These are phyloP conservation scores for Buceros bicornis DNA, from an alignment of 2,797 vertebrate genomes.

Conservation along the genomic window DNA sequence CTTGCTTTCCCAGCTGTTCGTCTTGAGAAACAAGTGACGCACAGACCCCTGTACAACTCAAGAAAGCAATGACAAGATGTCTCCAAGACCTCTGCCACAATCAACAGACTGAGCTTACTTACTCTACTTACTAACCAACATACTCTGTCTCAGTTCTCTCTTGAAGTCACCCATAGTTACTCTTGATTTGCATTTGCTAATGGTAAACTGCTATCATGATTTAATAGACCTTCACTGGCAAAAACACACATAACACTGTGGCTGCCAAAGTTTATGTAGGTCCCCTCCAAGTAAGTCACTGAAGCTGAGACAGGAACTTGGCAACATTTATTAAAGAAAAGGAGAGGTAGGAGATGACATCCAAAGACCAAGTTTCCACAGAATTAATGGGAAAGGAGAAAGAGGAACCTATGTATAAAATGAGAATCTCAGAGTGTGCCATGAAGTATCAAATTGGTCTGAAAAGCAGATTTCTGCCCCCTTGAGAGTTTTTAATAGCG, in stretches of 20 bases:
- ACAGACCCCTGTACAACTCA: not conserved
- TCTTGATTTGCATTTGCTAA: not conserved
- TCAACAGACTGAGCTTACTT: not conserved
- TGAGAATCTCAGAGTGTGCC: not conserved
- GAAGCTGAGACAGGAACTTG: not conserved
- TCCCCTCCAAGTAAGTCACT: not conserved
- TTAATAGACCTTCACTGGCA: not conserved
- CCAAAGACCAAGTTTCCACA: not conserved
- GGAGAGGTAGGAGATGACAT: not conserved
- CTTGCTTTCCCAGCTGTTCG: not conserved
- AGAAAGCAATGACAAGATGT: not conserved
- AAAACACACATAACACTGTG: not conserved
- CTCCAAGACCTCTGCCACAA: not conserved
- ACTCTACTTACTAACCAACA: no score
- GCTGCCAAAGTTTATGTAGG: not conserved
- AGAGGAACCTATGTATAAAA: not conserved
- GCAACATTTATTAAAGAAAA: not conserved
- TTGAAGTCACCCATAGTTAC: not conserved
- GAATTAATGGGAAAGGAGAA: not conserved
- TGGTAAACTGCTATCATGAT: not conserved
- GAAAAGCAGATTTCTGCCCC: constrained; percentile 44
- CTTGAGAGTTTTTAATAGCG: constrained; percentile 24
- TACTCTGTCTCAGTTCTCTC: not conserved
- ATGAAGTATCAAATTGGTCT: not conserved
- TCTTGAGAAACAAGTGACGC: not conserved